Evolutionary conservation across 2,113 vertebrate species (phyloP).

Genomic region (Amphiprion ocellaris): DNA sequence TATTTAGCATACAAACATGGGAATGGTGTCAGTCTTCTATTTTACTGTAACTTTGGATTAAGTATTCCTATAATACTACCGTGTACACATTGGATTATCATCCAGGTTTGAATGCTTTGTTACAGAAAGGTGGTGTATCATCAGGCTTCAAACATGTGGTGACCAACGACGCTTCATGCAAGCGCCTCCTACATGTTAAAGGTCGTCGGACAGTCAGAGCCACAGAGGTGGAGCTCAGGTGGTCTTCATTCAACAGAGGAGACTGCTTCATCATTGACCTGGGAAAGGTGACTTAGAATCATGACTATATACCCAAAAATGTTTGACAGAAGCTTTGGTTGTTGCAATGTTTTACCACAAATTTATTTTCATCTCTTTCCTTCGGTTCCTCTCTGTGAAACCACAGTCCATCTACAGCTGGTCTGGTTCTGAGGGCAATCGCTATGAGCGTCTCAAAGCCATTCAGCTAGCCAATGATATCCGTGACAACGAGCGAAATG

Average conservation of each 20-base stretch:
- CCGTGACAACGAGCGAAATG: constrained; percentile 80
- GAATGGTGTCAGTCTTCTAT: too few relatives aligned
- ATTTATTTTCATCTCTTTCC: neutral
- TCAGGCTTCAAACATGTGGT: constrained; percentile 82
- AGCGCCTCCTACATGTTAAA: constrained; percentile 79
- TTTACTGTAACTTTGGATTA: too few relatives aligned
- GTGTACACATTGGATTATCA: too few relatives aligned
- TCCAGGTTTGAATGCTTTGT: neutral
- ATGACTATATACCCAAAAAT: neutral
- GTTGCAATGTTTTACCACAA: neutral
- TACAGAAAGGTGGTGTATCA: constrained; percentile 81
- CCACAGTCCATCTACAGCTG: constrained; percentile 81
- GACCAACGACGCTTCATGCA: constrained; percentile 53
- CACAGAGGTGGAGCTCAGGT: constrained; percentile 69
- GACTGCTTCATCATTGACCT: constrained; percentile 86
- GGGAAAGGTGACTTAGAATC: constrained; percentile 72
- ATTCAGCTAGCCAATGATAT: constrained; percentile 77
- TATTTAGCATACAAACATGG: too few relatives aligned
- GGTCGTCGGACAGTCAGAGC: constrained; percentile 75
- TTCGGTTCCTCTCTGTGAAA: neutral
- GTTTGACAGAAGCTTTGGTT: neutral
- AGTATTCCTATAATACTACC: too few relatives aligned
- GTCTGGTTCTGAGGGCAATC: constrained; percentile 78
- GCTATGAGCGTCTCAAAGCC: constrained; percentile 78
- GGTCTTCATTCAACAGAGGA: constrained; percentile 75